Evolutionary conservation across 2,797 vertebrate species (phyloP), one percentile per base, ranked within the genome.

Genomic region (Cossypha dichroa): DNA sequence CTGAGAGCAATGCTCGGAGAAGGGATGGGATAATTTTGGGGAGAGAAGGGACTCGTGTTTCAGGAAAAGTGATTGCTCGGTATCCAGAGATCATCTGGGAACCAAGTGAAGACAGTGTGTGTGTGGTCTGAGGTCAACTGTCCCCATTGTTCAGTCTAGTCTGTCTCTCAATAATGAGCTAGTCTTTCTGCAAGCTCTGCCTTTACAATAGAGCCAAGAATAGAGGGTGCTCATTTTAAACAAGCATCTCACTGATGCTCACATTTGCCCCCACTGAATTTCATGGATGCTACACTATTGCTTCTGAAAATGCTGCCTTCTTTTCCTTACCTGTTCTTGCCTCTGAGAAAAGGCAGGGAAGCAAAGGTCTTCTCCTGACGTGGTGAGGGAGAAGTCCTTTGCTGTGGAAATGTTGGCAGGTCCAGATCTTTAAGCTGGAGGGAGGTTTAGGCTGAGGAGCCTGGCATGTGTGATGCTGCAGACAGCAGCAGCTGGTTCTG

Each of bases 91-190:
- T 93, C 88, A 89, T 70, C 68, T 96, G 78, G 68, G 72, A 89
- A 45, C 10, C 36, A 77, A 83, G 67, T 1, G 6, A 67, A 60
- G 46, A 22, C 18, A 80, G 19, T 15, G 10, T 70, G 72, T 92
- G 93, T 91, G 93, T 95, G 94, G 92, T 95, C 92, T 55, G 94
- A 94, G 91, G 86, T 92, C 85, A 70, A 9, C 33, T 75, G 46
- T 80, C 56, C 75, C 74, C 45, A 80, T 77, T 93, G 88, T 81
- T 88, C 85, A 33, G 11, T 7, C 59, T 62, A 45, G 49, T 51
- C 69, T 56, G 51, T n/a, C 72, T 93, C 78, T 92, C 66, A 91
- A 7, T 58, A 78, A 52, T 9, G 55, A 82, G 16, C 46, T 3
- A 67, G 36, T 68, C 73, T 22, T 93, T 92, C 81, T 87, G 62